phyloP scores from a whole-genome alignment of 2,888 invertebrate species.

The Amphipyra tragopoginis region DNA sequence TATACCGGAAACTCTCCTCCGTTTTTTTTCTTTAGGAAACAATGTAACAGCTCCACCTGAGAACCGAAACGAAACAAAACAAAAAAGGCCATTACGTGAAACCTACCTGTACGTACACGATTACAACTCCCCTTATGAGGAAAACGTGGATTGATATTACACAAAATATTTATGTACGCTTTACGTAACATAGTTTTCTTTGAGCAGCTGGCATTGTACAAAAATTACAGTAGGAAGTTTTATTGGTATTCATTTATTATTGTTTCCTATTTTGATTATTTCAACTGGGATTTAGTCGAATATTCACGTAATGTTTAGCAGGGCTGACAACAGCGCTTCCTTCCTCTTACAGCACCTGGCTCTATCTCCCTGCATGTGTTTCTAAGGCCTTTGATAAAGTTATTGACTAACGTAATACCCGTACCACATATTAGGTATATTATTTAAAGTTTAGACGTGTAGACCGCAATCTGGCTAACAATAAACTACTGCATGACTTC shows the following conservation, averaged over 20 bases:
- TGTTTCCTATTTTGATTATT: not conserved
- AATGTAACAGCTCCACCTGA: conserved; percentile 69
- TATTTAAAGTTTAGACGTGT: not conserved
- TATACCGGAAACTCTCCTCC: conserved; percentile 57
- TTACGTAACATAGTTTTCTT: conserved; percentile 55
- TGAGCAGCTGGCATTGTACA: conserved; percentile 42
- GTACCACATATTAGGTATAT: not conserved
- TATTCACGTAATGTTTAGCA: no score
- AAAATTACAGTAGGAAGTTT: conserved; percentile 21
- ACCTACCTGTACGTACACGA: conserved; percentile 61
- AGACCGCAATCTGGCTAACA: not conserved
- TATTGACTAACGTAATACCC: conserved; percentile 1
- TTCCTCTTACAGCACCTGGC: no score
- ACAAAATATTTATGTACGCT: conserved; percentile 58
- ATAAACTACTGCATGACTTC: not conserved
- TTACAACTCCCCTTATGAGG: conserved; percentile 64
- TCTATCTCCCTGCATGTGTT: not conserved
- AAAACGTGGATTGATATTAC: conserved; percentile 68
- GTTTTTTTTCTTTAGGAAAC: conserved; percentile 63
- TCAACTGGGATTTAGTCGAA: not conserved
- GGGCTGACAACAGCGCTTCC: not conserved
- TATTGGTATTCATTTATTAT: conserved; percentile 19
- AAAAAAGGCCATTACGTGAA: conserved; percentile 73
- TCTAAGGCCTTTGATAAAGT: not conserved
- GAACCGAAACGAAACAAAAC: conserved; percentile 69